A percentile compares a stretch with the other conserved stretches of the same genome.
Evolutionary conservation across 2,888 invertebrate species (phyloP).

Genomic region (Aplocera efformata): DNA sequence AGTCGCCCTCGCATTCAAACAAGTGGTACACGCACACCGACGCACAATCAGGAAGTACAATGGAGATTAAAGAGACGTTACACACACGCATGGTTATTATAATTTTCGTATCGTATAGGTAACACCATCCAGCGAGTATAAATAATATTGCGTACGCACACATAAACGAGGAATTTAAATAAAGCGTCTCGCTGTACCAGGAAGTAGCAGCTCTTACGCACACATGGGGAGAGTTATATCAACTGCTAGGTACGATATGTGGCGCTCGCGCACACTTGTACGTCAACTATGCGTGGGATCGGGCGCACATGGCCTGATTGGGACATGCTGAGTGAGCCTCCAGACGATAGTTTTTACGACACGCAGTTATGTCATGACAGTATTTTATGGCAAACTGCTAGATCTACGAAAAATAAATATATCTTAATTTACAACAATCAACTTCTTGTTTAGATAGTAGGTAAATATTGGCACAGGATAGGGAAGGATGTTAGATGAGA

Average conservation of each 20-base stretch:
- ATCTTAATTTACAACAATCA: conserved; percentile 15
- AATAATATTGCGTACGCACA: conserved; percentile 75
- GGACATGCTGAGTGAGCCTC: conserved; percentile 75
- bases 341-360: conserved; percentile 74
- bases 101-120: conserved; percentile 58
- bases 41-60: conserved; percentile 76
- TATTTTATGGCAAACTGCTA: conserved; percentile 34
- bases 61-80: conserved; percentile 75
- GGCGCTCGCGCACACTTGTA: conserved; percentile 76
- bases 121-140: conserved; percentile 54
- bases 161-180: conserved; percentile 73
- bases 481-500: conserved; percentile 17
- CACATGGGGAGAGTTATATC: conserved; percentile 52
- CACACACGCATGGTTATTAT: conserved; percentile 68
- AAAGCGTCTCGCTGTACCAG: conserved; percentile 77
- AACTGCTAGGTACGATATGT: conserved; percentile 52
- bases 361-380: conserved; percentile 51
- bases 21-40: conserved; percentile 76
- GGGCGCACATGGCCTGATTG: conserved; percentile 78
- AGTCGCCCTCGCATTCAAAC: conserved; percentile 79
- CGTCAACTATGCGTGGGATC: conserved; percentile 75
- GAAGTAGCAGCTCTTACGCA: conserved; percentile 75
- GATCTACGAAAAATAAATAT: conserved; percentile 11
- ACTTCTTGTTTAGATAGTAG: conserved; percentile 12
- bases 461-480: conserved; percentile 18